Evolutionary conservation across 2,888 invertebrate genomes (phyloP).

Genomic region (Leuctra nigra): DNA sequence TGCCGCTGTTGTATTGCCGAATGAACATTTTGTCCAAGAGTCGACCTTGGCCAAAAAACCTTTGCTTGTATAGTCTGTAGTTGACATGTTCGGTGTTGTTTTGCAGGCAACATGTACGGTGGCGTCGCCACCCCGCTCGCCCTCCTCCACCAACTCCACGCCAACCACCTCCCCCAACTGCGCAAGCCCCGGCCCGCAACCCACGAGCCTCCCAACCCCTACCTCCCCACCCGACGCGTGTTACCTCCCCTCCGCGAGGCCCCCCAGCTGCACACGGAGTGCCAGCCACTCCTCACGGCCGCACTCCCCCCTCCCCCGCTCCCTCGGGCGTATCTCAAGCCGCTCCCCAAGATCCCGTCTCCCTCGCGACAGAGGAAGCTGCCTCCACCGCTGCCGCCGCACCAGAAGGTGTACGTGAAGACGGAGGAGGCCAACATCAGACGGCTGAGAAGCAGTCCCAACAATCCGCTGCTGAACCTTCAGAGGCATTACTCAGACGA

Average conservation of each 20-base stretch:
- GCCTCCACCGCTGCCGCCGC: conserved; percentile 56
- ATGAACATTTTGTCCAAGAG: too few species aligned
- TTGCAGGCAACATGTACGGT: conserved; percentile 48
- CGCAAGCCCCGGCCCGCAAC: conserved; percentile 18
- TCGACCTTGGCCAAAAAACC: too few species aligned
- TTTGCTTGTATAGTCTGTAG: too few species aligned
- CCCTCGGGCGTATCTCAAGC: too few species aligned
- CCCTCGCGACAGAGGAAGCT: conserved; percentile 30
- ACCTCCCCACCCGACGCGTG: conserved; percentile 20
- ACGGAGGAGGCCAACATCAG: conserved; percentile 30
- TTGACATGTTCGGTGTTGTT: too few species aligned
- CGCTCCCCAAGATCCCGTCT: conserved; percentile 19
- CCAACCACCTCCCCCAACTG: conserved; percentile 28
- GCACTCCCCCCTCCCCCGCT: too few species aligned
- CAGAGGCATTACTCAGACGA: conserved; percentile 62
- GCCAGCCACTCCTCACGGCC: conserved; percentile 50
- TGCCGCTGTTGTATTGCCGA: too few species aligned
- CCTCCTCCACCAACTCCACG: conserved; percentile 51
- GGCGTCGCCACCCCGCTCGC: conserved; percentile 66
- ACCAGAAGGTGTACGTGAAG: conserved; percentile 34
- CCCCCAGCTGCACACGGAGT: conserved; percentile 46
- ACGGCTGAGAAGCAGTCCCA: conserved; percentile 21
- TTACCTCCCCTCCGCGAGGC: conserved; percentile 47
- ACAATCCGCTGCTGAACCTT: conserved; percentile 33
- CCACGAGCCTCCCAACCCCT: not conserved